These are phyloP conservation scores for Nycteola revayana DNA, from an alignment of 2,888 invertebrate species.

Conservation along the genomic window DNA sequence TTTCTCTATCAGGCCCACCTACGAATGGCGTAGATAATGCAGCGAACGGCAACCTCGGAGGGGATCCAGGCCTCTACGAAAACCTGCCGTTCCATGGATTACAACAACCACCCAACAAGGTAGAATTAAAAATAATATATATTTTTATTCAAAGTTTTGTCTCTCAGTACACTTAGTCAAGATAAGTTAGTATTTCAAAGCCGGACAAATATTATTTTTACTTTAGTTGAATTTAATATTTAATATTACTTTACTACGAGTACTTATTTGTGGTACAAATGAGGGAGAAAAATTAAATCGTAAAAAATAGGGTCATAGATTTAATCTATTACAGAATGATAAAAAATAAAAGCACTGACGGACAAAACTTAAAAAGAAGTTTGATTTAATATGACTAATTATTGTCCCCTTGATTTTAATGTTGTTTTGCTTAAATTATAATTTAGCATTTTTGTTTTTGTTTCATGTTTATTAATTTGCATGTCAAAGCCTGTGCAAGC, in stretches of 20 bases:
- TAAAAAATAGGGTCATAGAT: too few species aligned
- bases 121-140: conserved; percentile 45
- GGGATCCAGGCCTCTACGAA: conserved; percentile 95
- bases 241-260: too few species aligned
- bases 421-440: conserved; percentile 47
- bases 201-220: too few species aligned
- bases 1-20: conserved; percentile 66
- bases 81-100: conserved; percentile 97
- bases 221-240: background rate
- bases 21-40: conserved; percentile 81
- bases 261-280: too few species aligned
- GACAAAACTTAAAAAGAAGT: conserved; percentile 1
- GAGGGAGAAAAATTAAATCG: too few species aligned
- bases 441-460: conserved; percentile 48
- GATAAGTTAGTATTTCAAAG: too few species aligned
- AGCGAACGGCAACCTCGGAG: conserved; percentile 84
- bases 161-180: conserved; percentile 7
- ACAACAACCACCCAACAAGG: conserved; percentile 96
- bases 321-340: too few species aligned
- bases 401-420: conserved; percentile 6
- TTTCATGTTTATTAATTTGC: conserved; percentile 60
- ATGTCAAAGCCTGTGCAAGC: conserved; percentile 80
- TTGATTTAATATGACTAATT: conserved; percentile 11
- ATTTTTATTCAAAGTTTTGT: background rate
- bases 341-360: too few species aligned